These are phyloP conservation scores for Junonia oenone DNA, from an alignment of 2,888 invertebrate genomes.

Conservation along the genomic window DNA sequence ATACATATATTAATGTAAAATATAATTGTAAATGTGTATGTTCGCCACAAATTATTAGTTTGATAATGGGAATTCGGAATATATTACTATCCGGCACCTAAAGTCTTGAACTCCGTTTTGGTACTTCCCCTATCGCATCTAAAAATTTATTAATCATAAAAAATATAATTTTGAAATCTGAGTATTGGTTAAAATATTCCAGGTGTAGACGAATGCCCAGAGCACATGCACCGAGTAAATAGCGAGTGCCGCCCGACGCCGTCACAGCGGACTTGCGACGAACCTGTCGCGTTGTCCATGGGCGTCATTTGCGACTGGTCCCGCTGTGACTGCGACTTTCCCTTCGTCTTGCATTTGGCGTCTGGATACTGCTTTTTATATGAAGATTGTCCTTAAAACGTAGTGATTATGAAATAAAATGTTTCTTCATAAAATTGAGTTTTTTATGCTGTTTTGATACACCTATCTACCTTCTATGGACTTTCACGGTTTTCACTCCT, in stretches of 20 bases:
- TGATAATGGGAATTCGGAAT: too few species aligned
- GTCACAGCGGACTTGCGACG: conserved; percentile 65
- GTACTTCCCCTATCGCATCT: too few species aligned
- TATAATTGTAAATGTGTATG: too few species aligned
- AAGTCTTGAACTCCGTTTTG: too few species aligned
- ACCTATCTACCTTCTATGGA: neutral
- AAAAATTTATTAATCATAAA: too few species aligned
- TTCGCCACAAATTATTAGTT: too few species aligned
- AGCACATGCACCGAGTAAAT: conserved; percentile 60
- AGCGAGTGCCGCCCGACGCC: conserved; percentile 64
- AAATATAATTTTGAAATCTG: too few species aligned
- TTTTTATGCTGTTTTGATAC: neutral
- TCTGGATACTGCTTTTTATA: conserved; percentile 66
- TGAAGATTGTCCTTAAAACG: conserved; percentile 58
- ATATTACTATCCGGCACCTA: too few species aligned
- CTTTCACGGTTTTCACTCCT: too few species aligned
- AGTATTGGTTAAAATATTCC: conserved; percentile 13
- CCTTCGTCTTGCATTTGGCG: conserved; percentile 56
- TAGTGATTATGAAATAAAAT: neutral
- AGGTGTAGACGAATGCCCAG: conserved; percentile 61
- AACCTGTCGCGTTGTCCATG: conserved; percentile 59
- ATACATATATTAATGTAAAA: too few species aligned
- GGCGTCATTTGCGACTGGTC: conserved; percentile 65
- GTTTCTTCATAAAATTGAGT: neutral
- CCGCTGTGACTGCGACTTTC: conserved; percentile 68